Conservation (phyloP, 30 jellyfish, hydroid and myxozoan genomes). For the Morbakka virulenta region DNA sequence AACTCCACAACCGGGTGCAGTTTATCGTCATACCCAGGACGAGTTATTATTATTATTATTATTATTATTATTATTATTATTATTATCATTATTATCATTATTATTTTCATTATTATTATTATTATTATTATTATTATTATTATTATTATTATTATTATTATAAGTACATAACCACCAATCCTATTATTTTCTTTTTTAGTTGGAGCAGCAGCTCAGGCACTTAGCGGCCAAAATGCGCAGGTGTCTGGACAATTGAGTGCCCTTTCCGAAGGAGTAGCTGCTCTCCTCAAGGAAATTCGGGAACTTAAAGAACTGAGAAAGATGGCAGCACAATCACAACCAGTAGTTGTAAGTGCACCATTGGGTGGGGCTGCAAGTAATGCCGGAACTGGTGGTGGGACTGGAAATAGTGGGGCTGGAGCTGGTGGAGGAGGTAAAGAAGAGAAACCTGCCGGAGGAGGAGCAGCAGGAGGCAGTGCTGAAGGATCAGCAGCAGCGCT, state of each 20-base stretch:
- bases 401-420: slow-evolving; percentile 51
- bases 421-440: slow-evolving; percentile 48
- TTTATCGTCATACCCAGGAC: too few relatives aligned
- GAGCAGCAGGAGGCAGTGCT: slow-evolving; percentile 41
- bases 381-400: slow-evolving; percentile 41
- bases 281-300: slow-evolving; percentile 81
- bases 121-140: too few relatives aligned
- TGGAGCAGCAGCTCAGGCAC: slow-evolving; percentile 58
- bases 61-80: too few relatives aligned
- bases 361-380: slow-evolving; percentile 42
- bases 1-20: too few relatives aligned
- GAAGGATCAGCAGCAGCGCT: slow-evolving; percentile 65
- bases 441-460: slow-evolving; percentile 62
- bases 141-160: too few relatives aligned
- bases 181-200: too few relatives aligned
- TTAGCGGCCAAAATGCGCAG: slow-evolving; percentile 66
- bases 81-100: too few relatives aligned
- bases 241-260: slow-evolving; percentile 95
- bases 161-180: too few relatives aligned
- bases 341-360: slow-evolving; percentile 23
- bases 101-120: too few relatives aligned
- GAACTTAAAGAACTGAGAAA: slow-evolving; percentile 63
- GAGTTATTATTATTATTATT: too few relatives aligned
- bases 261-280: slow-evolving; percentile 90
- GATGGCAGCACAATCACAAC: slow-evolving; percentile 17